Evolutionary conservation across 2,888 invertebrate genomes (phyloP).

Genomic region (Parapristionchus giblindavisi): DNA sequence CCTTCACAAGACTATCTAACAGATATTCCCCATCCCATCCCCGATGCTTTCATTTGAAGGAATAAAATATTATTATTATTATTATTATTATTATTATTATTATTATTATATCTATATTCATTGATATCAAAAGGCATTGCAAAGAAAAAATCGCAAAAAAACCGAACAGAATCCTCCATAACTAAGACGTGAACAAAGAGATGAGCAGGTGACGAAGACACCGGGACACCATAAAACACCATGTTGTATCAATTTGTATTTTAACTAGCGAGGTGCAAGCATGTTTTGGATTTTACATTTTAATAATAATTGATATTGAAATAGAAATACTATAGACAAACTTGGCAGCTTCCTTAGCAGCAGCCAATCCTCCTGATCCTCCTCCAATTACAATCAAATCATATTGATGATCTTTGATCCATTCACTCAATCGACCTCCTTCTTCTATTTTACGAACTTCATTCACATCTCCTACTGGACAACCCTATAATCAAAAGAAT

Average conservation of each 20-base stretch:
- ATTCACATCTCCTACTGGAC: slow-evolving; percentile 61
- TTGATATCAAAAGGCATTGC: too few species aligned
- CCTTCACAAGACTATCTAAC: too few species aligned
- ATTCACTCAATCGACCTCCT: slow-evolving; percentile 54
- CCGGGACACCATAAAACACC: too few species aligned
- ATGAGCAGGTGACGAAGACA: too few species aligned
- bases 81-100: slow-evolving; percentile 6
- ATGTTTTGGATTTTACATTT: not conserved
- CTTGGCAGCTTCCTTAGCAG: slow-evolving; percentile 78
- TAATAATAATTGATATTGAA: not conserved
- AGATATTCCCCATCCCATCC: too few species aligned
- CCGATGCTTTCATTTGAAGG: too few species aligned
- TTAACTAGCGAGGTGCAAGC: too few species aligned
- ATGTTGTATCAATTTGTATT: too few species aligned
- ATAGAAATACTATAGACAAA: not conserved
- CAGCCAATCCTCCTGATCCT: slow-evolving; percentile 93
- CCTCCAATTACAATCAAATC: slow-evolving; percentile 94
- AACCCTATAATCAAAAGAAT: slow-evolving; percentile 54
- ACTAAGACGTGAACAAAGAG: too few species aligned
- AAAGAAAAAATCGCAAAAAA: too few species aligned
- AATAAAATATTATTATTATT: slow-evolving; percentile 6
- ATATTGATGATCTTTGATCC: slow-evolving; percentile 76
- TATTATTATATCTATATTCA: not conserved
- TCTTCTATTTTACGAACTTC: slow-evolving; percentile 52
- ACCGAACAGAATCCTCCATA: too few species aligned